Percentiles rank a stretch among this genome's conserved stretches.
These are phyloP conservation scores for Pyrrhia umbra DNA, from an alignment of 2,888 invertebrate genomes.

Conservation along the genomic window DNA sequence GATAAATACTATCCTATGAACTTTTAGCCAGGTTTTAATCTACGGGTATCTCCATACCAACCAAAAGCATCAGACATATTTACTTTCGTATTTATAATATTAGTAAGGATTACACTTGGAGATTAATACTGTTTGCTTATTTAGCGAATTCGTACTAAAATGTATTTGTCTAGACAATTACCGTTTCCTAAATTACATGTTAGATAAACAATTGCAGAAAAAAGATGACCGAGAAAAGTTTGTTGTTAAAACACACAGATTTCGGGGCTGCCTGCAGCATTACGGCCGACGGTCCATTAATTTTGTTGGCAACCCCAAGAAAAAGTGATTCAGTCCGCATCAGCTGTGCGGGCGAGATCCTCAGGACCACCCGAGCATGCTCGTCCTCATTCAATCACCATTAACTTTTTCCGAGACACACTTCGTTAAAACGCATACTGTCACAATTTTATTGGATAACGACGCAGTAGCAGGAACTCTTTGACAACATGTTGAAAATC, in stretches of 20 bases:
- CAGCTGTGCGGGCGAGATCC: slow-evolving; percentile 63
- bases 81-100: background rate
- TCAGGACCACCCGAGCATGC: slow-evolving; percentile 67
- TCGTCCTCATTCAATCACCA: slow-evolving; percentile 77
- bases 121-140: slow-evolving; percentile 11
- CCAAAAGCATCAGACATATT: too few relatives aligned
- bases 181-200: slow-evolving; percentile 39
- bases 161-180: slow-evolving; percentile 16
- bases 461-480: slow-evolving; percentile 37
- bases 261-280: slow-evolving; percentile 50
- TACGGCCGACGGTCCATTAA: slow-evolving; percentile 60
- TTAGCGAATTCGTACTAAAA: slow-evolving; percentile 45
- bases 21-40: too few relatives aligned
- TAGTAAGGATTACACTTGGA: background rate
- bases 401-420: slow-evolving; percentile 73
- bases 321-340: slow-evolving; percentile 67
- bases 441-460: slow-evolving; percentile 53
- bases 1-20: too few relatives aligned
- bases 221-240: slow-evolving; percentile 10
- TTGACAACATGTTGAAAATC: slow-evolving; percentile 19
- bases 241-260: slow-evolving; percentile 28
- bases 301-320: slow-evolving; percentile 66
- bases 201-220: slow-evolving; percentile 2
- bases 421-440: slow-evolving; percentile 68
- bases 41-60: too few relatives aligned